These are phyloP conservation scores for Pelvicachromis taeniatus DNA, from an alignment of 2,113 vertebrate genomes.

Conservation along the genomic window DNA sequence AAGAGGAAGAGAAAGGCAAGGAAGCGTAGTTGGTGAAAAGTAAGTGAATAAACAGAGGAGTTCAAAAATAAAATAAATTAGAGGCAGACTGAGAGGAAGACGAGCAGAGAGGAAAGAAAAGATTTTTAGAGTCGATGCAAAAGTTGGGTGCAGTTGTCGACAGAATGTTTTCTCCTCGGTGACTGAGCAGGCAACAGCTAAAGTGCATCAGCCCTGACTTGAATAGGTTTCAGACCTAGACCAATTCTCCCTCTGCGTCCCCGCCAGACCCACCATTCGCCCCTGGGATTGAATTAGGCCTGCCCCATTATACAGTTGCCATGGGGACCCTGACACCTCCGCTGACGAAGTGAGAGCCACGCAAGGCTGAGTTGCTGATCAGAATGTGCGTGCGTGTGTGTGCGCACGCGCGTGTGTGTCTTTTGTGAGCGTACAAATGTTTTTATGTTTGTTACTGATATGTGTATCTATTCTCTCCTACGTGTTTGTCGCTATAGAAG, in stretches of 20 bases:
- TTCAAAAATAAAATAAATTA: slow-evolving; percentile 20
- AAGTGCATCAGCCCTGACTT: slow-evolving; percentile 56
- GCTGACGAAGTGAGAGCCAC: slow-evolving; percentile 76
- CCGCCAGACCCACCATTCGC: slow-evolving; percentile 59
- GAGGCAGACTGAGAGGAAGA: neutral
- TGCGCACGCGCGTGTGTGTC: neutral
- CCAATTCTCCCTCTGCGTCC: slow-evolving; percentile 52
- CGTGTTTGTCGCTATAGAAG: neutral
- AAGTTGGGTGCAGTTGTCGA: slow-evolving; percentile 39
- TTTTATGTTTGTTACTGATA: slow-evolving; percentile 5
- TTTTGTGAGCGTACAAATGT: neutral
- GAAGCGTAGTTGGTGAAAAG: slow-evolving; percentile 19
- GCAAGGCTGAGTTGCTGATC: slow-evolving; percentile 61
- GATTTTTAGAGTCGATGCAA: slow-evolving; percentile 35
- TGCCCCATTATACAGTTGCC: slow-evolving; percentile 91
- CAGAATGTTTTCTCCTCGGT: slow-evolving; percentile 47
- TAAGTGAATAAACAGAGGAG: slow-evolving; percentile 19
- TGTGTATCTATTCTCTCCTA: neutral
- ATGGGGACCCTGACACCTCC: slow-evolving; percentile 90
- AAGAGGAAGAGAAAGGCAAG: slow-evolving; percentile 43
- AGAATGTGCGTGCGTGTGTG: slow-evolving; percentile 33
- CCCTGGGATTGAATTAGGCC: slow-evolving; percentile 87
- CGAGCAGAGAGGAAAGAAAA: neutral
- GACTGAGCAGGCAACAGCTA: slow-evolving; percentile 42
- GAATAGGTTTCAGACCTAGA: slow-evolving; percentile 59